Conservation (phyloP, 2,888 invertebrate species). For the Athrips mouffetella region DNA sequence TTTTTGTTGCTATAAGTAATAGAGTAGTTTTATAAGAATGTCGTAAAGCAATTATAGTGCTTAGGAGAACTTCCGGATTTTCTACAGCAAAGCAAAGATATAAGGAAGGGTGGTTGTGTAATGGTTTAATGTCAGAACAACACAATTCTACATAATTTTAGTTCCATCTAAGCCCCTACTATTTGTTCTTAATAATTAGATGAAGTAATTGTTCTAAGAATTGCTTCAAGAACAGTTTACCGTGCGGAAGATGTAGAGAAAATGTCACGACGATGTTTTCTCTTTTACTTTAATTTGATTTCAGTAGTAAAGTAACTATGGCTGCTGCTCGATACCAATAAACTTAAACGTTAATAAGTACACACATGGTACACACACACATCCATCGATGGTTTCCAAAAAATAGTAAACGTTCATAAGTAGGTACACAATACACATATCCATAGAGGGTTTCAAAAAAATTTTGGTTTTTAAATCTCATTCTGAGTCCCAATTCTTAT, state of each 20-base stretch:
- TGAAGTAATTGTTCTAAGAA: not conserved
- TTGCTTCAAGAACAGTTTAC: not conserved
- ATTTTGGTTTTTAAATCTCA: too few species aligned
- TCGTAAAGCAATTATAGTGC: not conserved
- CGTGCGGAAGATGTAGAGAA: not conserved
- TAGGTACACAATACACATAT: too few species aligned
- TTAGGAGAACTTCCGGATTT: constrained; percentile 18
- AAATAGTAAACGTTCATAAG: too few species aligned
- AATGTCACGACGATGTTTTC: not conserved
- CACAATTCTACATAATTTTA: constrained; percentile 20
- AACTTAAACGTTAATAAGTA: too few species aligned
- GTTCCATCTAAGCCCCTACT: constrained; percentile 16
- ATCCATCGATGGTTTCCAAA: too few species aligned
- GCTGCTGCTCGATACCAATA: too few species aligned
- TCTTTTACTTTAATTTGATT: not conserved
- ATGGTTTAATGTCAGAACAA: constrained; percentile 16
- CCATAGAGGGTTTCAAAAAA: too few species aligned
- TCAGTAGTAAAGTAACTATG: not conserved
- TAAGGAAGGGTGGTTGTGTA: constrained; percentile 19
- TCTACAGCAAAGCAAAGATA: constrained; percentile 14
- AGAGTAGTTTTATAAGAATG: not conserved
- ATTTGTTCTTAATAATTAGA: constrained; percentile 13
- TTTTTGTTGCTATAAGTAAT: constrained; percentile 1
- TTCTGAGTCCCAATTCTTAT: too few species aligned
- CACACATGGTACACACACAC: too few species aligned